These are phyloP conservation scores for Oreortyx pictus DNA, from an alignment of 2,797 vertebrate genomes.

Conservation along the genomic window DNA sequence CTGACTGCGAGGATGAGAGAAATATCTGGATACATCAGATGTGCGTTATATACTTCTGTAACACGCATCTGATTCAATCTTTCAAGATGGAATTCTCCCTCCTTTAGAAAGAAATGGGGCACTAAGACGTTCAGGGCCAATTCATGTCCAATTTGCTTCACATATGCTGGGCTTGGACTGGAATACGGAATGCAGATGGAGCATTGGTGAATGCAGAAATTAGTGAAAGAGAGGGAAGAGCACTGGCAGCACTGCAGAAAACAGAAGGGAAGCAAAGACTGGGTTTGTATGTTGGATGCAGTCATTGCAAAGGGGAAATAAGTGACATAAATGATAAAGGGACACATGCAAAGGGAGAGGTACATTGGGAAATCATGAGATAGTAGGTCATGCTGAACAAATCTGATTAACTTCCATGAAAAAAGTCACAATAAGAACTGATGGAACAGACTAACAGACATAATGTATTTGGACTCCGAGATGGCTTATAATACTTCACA, in stretches of 20 bases:
- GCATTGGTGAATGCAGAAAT: background rate
- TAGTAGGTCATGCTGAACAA: slow-evolving; percentile 54
- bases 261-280: slow-evolving; percentile 13
- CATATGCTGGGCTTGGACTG: background rate
- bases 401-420: slow-evolving; percentile 46
- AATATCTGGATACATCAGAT: background rate
- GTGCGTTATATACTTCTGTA: background rate
- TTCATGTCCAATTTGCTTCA: background rate
- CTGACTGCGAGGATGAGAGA: background rate
- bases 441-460: slow-evolving; percentile 39
- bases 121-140: background rate
- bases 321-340: slow-evolving; percentile 46
- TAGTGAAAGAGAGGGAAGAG: background rate
- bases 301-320: background rate
- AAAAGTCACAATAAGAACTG: slow-evolving; percentile 29
- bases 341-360: slow-evolving; percentile 10
- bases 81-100: background rate
- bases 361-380: slow-evolving; percentile 6
- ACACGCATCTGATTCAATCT: too few relatives aligned
- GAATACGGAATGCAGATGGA: background rate
- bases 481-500: slow-evolving; percentile 12
- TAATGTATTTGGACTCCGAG: slow-evolving; percentile 35
- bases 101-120: background rate
- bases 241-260: background rate
- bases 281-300: background rate